Percentiles rank a stretch among this genome's conserved stretches.
phyloP scores from a whole-genome alignment of 2,113 vertebrate species.

The Mystacornis crossleyi region DNA sequence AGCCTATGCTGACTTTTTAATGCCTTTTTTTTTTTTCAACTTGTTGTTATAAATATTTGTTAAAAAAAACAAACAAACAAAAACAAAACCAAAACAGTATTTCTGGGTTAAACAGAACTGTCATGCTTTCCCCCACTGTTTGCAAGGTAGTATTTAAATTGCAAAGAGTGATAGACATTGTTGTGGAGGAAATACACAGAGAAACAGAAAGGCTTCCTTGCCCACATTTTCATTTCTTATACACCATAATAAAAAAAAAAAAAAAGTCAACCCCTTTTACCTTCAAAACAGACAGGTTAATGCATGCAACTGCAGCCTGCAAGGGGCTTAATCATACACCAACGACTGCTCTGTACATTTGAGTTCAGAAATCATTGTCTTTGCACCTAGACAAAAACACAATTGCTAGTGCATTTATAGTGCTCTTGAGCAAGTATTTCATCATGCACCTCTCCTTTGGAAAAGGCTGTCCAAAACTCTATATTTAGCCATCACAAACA shows the following conservation, averaged over 20 bases:
- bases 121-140: not conserved
- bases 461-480: constrained; percentile 11
- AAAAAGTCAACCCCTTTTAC: not conserved
- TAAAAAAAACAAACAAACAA: not conserved
- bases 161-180: not conserved
- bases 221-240: not conserved
- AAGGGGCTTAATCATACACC: not conserved
- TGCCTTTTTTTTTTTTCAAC: not conserved
- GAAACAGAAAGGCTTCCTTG: not conserved
- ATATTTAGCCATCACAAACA: constrained; percentile 48
- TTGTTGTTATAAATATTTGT: not conserved
- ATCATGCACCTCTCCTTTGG: not conserved
- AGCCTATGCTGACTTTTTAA: not conserved
- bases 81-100: not conserved
- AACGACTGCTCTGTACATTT: not conserved
- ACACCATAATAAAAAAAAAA: not conserved
- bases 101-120: not conserved
- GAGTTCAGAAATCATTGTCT: not conserved
- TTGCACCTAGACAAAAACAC: not conserved
- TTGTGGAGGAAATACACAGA: not conserved
- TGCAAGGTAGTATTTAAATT: not conserved
- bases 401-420: not conserved
- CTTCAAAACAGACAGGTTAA: not conserved
- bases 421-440: not conserved
- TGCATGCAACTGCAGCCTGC: not conserved